phyloP scores from a whole-genome alignment of 2,888 invertebrate species.

The Ophion costatus region DNA sequence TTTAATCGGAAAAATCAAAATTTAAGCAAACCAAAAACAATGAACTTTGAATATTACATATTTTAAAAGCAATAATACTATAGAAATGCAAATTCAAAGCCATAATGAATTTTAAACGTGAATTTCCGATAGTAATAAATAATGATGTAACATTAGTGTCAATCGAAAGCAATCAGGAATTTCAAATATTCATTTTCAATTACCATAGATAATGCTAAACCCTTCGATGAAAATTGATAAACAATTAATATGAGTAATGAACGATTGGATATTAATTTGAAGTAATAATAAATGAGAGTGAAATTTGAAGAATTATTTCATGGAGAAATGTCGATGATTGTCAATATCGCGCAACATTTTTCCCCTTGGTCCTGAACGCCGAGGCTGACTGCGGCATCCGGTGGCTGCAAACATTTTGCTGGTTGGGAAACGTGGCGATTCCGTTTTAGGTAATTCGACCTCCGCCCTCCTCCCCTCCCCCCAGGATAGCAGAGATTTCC shows the following conservation, averaged over 20 bases:
- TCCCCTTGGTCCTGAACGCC: no score
- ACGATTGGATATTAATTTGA: not conserved
- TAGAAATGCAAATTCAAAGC: not conserved
- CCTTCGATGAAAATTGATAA: not conserved
- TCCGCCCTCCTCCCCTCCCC: not conserved
- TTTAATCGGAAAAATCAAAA: not conserved
- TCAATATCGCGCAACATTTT: not conserved
- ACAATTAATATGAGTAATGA: not conserved
- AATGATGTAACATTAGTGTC: not conserved
- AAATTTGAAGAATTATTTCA: not conserved
- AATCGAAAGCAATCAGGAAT: not conserved
- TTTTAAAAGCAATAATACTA: not conserved
- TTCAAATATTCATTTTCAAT: not conserved
- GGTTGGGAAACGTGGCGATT: not conserved
- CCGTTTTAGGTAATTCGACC: constrained; percentile 36
- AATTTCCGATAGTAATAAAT: not conserved
- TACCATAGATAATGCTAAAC: not conserved
- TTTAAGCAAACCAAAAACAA: not conserved
- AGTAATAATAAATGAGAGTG: not conserved
- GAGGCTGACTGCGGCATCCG: not conserved
- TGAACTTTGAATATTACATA: not conserved
- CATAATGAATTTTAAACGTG: not conserved
- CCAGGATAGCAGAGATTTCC: not conserved
- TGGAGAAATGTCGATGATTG: not conserved
- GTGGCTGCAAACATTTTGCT: not conserved